These are phyloP conservation scores for Catharus minimus DNA, from an alignment of 2,113 vertebrate genomes.

Conservation along the genomic window DNA sequence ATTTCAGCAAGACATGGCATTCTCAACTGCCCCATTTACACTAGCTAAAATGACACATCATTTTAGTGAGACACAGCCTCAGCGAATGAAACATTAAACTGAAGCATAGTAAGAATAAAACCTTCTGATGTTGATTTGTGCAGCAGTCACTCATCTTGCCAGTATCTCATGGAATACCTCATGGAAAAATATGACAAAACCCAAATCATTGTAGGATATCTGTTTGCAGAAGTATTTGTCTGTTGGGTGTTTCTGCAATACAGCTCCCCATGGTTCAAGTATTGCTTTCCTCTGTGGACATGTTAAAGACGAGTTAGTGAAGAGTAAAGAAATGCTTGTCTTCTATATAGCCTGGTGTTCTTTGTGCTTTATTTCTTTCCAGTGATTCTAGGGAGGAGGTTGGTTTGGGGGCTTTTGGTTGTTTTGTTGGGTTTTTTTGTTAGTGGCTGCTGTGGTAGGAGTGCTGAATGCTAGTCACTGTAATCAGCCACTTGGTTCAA, in stretches of 20 bases:
- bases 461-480: background rate
- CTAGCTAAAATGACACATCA: background rate
- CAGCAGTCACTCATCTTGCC: background rate
- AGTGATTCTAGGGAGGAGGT: background rate
- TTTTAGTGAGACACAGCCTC: background rate
- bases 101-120: background rate
- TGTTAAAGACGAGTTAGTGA: background rate
- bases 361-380: background rate
- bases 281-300: background rate
- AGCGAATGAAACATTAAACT: background rate
- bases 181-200: background rate
- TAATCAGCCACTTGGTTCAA: constrained; percentile 13
- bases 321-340: background rate
- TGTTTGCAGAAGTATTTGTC: background rate
- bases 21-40: background rate
- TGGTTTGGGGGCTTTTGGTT: background rate
- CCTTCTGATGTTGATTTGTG: background rate
- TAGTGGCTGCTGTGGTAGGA: background rate
- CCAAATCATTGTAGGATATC: background rate
- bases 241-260: background rate
- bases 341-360: background rate
- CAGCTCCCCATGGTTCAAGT: background rate
- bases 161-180: background rate
- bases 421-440: background rate
- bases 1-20: background rate